Evolutionary conservation across 2,797 vertebrate species (phyloP).

Genomic region (Poecilia velifera): DNA sequence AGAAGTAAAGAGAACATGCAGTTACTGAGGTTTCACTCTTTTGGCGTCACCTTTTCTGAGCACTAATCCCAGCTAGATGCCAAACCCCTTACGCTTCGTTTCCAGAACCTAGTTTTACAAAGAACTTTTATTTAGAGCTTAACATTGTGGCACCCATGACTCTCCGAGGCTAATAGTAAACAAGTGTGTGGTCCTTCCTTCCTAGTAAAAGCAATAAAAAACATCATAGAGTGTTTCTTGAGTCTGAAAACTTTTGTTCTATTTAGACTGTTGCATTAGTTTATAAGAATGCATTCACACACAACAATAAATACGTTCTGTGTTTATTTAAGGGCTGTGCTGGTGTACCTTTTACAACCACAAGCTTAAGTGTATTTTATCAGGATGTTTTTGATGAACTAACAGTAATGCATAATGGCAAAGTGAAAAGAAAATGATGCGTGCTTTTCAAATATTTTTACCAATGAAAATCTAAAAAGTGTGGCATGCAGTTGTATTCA

Average conservation of each 20-base stretch:
- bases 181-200: neutral
- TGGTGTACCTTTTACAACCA: neutral
- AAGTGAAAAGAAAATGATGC: neutral
- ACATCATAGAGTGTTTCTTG: neutral
- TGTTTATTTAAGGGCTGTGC: neutral
- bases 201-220: neutral
- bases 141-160: neutral
- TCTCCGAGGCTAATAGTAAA: neutral
- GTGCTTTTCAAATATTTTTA: neutral
- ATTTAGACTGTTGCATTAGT: neutral
- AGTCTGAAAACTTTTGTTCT: neutral
- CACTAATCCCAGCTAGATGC: neutral
- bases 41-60: neutral
- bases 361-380: neutral
- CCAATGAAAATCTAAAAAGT: neutral
- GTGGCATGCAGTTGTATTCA: neutral
- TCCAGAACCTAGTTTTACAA: neutral
- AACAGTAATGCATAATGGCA: neutral
- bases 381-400: neutral
- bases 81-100: neutral
- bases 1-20: fast-evolving
- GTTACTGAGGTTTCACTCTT: neutral
- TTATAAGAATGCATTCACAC: neutral
- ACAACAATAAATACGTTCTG: neutral
- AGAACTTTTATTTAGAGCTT: neutral